Evolutionary conservation across 2,797 vertebrate genomes (phyloP).

Genomic region (Ibycter americanus): DNA sequence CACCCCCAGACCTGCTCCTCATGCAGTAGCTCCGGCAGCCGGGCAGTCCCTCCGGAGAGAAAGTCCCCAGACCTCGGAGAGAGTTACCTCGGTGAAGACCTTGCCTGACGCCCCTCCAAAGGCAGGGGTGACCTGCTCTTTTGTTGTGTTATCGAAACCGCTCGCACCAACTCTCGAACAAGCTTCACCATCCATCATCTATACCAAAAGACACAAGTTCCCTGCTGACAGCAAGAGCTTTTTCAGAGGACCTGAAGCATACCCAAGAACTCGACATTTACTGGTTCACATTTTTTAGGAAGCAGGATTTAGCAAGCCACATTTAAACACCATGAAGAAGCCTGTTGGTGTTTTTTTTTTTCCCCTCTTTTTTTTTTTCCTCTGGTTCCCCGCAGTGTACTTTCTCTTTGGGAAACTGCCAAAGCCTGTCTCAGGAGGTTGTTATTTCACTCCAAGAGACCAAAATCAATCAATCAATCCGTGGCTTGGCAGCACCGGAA

Average conservation of each 20-base stretch:
- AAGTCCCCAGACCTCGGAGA: neutral
- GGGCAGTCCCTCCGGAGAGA: neutral
- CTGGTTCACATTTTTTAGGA: neutral
- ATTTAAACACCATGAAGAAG: neutral
- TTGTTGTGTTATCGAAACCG: neutral
- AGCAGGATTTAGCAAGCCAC: neutral
- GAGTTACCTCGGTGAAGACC: neutral
- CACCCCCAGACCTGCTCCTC: neutral
- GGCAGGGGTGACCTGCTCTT: neutral
- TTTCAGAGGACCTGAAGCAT: neutral
- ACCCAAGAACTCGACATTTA: neutral
- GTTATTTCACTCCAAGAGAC: conserved; percentile 72
- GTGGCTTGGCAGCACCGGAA: conserved; percentile 29
- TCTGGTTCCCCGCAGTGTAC: neutral
- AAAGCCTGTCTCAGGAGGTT: conserved; percentile 51
- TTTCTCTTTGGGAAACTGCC: conserved; percentile 59
- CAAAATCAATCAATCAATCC: conserved; percentile 73
- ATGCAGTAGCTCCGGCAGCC: neutral
- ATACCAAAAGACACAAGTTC: neutral
- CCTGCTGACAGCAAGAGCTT: neutral
- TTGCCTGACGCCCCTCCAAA: neutral
- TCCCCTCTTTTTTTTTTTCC: neutral
- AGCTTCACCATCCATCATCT: rapidly evolving
- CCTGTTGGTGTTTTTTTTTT: neutral
- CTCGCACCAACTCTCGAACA: neutral